Percentiles rank a stretch among this genome's conserved stretches.
phyloP scores from a whole-genome alignment of 2,797 vertebrate species.

The Melanogrammus aeglefinus region DNA sequence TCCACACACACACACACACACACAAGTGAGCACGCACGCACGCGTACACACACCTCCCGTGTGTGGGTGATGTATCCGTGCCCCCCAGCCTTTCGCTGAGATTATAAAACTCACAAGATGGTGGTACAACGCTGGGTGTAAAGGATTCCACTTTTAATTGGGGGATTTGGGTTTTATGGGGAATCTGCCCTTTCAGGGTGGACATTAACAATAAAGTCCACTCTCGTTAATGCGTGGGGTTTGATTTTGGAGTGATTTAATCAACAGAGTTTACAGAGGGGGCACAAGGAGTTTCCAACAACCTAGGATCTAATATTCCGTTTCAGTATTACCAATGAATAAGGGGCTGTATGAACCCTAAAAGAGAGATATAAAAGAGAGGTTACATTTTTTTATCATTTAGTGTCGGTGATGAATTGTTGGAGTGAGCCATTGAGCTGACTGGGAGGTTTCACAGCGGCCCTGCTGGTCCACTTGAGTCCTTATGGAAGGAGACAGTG shows the following conservation, averaged over 20 bases:
- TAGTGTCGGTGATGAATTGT: neutral
- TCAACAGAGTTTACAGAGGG: neutral
- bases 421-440: neutral
- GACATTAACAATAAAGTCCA: neutral
- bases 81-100: neutral
- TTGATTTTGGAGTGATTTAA: neutral
- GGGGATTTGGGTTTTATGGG: neutral
- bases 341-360: neutral
- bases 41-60: no score
- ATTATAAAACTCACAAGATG: constrained; percentile 1
- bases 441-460: no score
- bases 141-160: neutral
- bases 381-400: neutral
- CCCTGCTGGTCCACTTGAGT: neutral
- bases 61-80: constrained; percentile 40
- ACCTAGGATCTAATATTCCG: neutral
- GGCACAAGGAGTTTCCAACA: neutral
- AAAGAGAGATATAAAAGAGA: neutral
- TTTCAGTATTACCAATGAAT: neutral
- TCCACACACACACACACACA: neutral
- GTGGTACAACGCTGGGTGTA: neutral
- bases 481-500: neutral
- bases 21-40: no score
- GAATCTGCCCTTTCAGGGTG: neutral
- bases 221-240: neutral